Evolutionary conservation across 53 echinoderm and acorn worm genomes (phyloP).

Genomic region (Echinometra lucunter): DNA sequence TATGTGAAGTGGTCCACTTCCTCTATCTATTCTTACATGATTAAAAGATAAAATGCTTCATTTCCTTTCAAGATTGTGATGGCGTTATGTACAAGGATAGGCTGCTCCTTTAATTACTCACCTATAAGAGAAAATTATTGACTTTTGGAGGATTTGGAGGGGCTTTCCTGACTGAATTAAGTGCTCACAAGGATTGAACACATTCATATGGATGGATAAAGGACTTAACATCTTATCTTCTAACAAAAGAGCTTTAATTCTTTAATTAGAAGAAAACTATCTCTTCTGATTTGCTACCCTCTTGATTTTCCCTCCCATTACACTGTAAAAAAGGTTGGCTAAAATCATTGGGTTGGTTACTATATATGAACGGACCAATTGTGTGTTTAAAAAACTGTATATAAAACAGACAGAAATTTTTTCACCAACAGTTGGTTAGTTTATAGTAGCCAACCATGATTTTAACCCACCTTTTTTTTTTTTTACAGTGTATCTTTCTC

Average conservation of each 20-base stretch:
- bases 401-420: too few relatives aligned
- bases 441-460: too few relatives aligned
- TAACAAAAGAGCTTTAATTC: not conserved
- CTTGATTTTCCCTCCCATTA: too few relatives aligned
- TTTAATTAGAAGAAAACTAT: not conserved
- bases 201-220: not conserved
- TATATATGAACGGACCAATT: too few relatives aligned
- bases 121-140: not conserved
- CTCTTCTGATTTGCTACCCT: not conserved
- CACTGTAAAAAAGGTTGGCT: too few relatives aligned
- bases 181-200: not conserved
- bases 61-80: not conserved
- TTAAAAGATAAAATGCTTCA: conserved; percentile 28
- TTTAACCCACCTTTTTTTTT: not conserved
- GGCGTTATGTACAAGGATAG: not conserved
- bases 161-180: not conserved
- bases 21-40: conserved; percentile 26
- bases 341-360: too few relatives aligned
- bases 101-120: not conserved
- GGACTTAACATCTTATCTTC: not conserved
- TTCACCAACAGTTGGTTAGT: too few relatives aligned
- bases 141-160: not conserved
- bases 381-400: too few relatives aligned
- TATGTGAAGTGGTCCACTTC: not conserved
- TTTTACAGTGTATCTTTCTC: not conserved